Percentiles rank a stretch among this genome's conserved stretches.
Evolutionary conservation across 2,797 vertebrate genomes (phyloP).

Genomic region (Anguilla marmorata): DNA sequence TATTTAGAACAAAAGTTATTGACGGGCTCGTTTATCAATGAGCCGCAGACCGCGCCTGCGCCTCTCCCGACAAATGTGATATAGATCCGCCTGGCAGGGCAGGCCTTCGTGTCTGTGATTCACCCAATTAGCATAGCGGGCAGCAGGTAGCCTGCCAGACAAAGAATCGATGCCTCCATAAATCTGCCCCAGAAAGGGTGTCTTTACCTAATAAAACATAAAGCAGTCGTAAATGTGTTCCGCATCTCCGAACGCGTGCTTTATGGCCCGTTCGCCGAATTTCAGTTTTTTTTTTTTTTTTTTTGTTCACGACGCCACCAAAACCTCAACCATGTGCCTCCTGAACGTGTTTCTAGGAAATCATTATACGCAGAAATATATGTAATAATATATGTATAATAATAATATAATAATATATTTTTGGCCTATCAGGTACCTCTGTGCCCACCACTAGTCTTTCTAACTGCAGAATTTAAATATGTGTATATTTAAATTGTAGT

Average conservation of each 20-base stretch:
- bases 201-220: constrained; percentile 64
- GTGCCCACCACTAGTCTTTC: neutral
- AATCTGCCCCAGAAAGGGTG: constrained; percentile 66
- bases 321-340: neutral
- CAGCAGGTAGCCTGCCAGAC: constrained; percentile 61
- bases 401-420: no score
- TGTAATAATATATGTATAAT: neutral
- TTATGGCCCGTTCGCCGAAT: constrained; percentile 45
- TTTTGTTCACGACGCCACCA: neutral
- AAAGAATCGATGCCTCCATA: constrained; percentile 69
- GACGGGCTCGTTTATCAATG: constrained; percentile 64
- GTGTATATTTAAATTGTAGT: no score
- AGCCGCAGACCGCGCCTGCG: constrained; percentile 57
- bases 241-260: constrained; percentile 40
- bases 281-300: constrained; percentile 13
- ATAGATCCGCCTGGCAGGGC: constrained; percentile 65
- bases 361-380: constrained; percentile 16
- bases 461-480: neutral
- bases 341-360: constrained; percentile 22
- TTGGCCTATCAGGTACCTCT: neutral
- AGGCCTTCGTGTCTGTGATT: constrained; percentile 65
- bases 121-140: constrained; percentile 73
- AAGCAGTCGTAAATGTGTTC: constrained; percentile 51
- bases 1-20: constrained; percentile 71
- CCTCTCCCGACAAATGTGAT: constrained; percentile 67